A percentile compares a stretch with the other conserved stretches of the same genome.
These are phyloP conservation scores for Bombyx mandarina DNA, from an alignment of 1,140 invertebrate genomes.

Conservation along the genomic window DNA sequence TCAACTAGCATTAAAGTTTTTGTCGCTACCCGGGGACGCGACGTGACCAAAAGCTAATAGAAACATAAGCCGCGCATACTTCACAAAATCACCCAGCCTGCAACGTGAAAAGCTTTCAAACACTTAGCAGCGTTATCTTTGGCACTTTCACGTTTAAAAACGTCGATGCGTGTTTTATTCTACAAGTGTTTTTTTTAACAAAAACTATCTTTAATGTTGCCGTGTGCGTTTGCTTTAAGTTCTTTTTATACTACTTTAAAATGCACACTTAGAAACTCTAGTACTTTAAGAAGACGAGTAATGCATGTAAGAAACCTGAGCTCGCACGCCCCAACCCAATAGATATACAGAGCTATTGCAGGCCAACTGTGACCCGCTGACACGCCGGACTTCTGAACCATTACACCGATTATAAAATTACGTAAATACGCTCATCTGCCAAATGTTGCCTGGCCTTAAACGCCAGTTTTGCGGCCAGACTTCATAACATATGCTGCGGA, in stretches of 20 bases:
- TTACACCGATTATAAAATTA: slow-evolving; percentile 59
- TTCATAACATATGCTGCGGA: slow-evolving; percentile 2
- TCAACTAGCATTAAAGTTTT: slow-evolving; percentile 37
- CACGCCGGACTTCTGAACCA: slow-evolving; percentile 60
- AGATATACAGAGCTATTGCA: slow-evolving; percentile 43
- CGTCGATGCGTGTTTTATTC: background rate
- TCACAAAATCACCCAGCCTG: slow-evolving; percentile 5
- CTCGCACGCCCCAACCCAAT: slow-evolving; percentile 34
- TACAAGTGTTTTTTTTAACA: no score
- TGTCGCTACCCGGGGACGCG: slow-evolving; percentile 24
- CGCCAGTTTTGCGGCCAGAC: slow-evolving; percentile 2
- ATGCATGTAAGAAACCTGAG: slow-evolving; percentile 39
- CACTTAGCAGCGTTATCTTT: slow-evolving; percentile 7
- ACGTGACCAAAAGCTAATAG: slow-evolving; percentile 24
- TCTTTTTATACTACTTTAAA: slow-evolving; percentile 11
- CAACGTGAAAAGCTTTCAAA: slow-evolving; percentile 6
- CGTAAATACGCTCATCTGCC: slow-evolving; percentile 40
- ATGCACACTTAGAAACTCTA: slow-evolving; percentile 21
- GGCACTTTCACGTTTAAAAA: slow-evolving; percentile 5
- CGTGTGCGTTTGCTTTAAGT: no score
- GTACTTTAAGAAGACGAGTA: slow-evolving; percentile 39
- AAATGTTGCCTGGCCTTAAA: slow-evolving; percentile 37
- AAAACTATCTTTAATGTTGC: no score
- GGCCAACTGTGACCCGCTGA: slow-evolving; percentile 36
- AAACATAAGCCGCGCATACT: slow-evolving; percentile 12